Conservation (phyloP, 1,140 invertebrate species). For the Drosophila setifemur region DNA sequence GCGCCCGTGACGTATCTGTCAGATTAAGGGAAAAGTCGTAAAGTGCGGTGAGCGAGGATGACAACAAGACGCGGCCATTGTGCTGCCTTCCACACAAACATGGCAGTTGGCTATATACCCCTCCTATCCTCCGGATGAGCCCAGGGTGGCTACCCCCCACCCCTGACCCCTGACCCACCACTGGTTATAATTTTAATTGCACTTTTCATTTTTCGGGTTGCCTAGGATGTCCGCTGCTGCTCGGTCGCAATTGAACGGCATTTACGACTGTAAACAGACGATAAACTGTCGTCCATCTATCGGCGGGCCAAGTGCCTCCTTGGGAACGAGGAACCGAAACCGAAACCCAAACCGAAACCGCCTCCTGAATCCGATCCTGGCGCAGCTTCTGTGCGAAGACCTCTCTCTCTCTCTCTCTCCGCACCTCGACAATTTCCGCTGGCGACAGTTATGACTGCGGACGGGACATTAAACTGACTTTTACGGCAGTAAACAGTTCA, state of each 20-base stretch:
- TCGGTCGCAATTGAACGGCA: conserved; percentile 65
- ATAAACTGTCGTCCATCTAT: conserved; percentile 70
- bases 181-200: conserved; percentile 76
- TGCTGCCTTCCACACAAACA: conserved; percentile 62
- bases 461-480: conserved; percentile 75
- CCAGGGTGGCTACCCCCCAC: background rate
- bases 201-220: conserved; percentile 37
- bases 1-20: conserved; percentile 80
- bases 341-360: background rate
- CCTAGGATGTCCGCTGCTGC: conserved; percentile 9
- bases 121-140: too few relatives aligned
- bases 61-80: conserved; percentile 73
- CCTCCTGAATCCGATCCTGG: conserved; percentile 67
- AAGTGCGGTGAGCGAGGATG: conserved; percentile 81
- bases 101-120: conserved; percentile 56
- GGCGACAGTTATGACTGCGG: conserved; percentile 71
- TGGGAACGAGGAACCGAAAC: conserved; percentile 27
- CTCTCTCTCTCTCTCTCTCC: conserved; percentile 47
- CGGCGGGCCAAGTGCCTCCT: conserved; percentile 49
- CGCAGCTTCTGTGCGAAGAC: conserved; percentile 60
- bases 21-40: conserved; percentile 80
- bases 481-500: conserved; percentile 78
- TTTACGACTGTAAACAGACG: conserved; percentile 82
- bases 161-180: conserved; percentile 25
- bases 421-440: conserved; percentile 67